Percentiles rank a stretch among this genome's conserved stretches.
These are phyloP conservation scores for Pavo muticus DNA, from an alignment of 2,113 vertebrate species.

Conservation along the genomic window DNA sequence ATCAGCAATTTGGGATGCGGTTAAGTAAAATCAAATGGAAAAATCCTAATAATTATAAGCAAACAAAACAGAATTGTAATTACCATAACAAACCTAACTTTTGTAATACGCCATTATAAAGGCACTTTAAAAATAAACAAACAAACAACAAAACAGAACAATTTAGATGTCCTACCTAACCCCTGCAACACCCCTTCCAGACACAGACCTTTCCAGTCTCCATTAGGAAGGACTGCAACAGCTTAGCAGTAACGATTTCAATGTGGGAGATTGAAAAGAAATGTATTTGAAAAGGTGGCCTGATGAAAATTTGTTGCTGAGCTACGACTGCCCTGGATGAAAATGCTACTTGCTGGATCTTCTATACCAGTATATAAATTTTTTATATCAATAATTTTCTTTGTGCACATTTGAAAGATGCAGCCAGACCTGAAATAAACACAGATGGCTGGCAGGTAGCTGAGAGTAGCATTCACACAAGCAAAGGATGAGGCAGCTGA, in stretches of 20 bases:
- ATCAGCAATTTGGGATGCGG: neutral
- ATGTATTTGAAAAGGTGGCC: neutral
- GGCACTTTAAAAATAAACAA: neutral
- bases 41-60: neutral
- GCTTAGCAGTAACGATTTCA: neutral
- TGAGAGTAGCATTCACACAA: neutral
- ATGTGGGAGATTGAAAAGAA: neutral
- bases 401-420: neutral
- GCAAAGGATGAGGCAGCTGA: fast-evolving
- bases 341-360: neutral
- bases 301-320: neutral
- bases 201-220: neutral
- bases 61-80: neutral
- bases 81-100: neutral
- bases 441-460: neutral
- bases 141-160: too few species aligned
- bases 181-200: neutral
- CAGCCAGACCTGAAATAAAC: neutral
- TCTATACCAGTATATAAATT: neutral
- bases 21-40: neutral
- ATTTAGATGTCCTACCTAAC: neutral
- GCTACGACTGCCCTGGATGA: neutral
- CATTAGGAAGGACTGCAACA: neutral
- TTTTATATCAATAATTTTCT: neutral
- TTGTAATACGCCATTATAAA: neutral